Conservation (phyloP, 2,888 invertebrate genomes). For the Eupithecia subumbrata region DNA sequence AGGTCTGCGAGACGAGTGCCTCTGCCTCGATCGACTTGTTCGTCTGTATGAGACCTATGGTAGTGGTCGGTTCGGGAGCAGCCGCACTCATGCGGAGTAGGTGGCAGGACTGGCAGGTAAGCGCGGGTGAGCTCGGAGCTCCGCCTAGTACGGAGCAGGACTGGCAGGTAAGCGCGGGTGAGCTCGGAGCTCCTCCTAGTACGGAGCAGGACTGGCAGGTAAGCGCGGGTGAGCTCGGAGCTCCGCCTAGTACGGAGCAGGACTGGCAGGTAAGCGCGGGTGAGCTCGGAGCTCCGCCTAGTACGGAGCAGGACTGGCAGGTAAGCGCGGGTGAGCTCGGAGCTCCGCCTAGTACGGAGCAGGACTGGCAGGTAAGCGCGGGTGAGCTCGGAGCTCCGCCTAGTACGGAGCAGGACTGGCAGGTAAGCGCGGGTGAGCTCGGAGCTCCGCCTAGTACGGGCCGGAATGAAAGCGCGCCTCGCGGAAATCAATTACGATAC, state of each 20-base stretch:
- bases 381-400: slow-evolving; percentile 53
- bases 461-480: slow-evolving; percentile 56
- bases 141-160: slow-evolving; percentile 56
- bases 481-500: slow-evolving; percentile 65
- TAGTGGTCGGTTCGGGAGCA: not conserved
- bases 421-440: slow-evolving; percentile 47
- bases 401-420: slow-evolving; percentile 50
- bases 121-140: slow-evolving; percentile 51
- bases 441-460: slow-evolving; percentile 54
- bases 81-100: not conserved
- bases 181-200: too few species aligned
- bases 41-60: not conserved
- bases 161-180: slow-evolving; percentile 55
- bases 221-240: slow-evolving; percentile 50
- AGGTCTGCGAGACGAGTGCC: not conserved
- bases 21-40: not conserved
- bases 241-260: slow-evolving; percentile 53
- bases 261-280: slow-evolving; percentile 34
- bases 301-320: slow-evolving; percentile 57
- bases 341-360: too few species aligned
- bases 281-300: slow-evolving; percentile 53
- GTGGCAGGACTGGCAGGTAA: not conserved
- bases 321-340: too few species aligned
- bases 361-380: slow-evolving; percentile 14
- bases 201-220: not conserved